A percentile compares a stretch with the other conserved stretches of the same genome.
These are phyloP conservation scores for Semnornis frantzii DNA, from an alignment of 2,113 vertebrate genomes.

Conservation along the genomic window DNA sequence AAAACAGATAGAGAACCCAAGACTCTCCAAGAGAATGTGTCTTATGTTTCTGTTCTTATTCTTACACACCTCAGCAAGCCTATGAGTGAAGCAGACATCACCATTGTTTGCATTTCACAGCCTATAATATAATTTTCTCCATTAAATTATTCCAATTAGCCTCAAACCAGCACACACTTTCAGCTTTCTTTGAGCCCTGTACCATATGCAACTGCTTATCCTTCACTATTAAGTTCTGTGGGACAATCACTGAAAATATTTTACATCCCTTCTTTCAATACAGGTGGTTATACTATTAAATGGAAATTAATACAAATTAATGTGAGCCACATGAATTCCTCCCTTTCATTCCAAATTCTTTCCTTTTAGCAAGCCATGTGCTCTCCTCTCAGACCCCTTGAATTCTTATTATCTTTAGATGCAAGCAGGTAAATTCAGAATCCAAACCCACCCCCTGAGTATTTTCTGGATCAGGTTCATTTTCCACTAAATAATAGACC, in stretches of 20 bases:
- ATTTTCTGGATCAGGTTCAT: conserved; percentile 42
- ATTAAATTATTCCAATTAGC: too few species aligned
- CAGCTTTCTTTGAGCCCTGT: not conserved
- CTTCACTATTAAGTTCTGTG: not conserved
- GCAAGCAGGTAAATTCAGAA: conserved; percentile 29
- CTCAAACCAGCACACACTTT: not conserved
- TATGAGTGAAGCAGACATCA: too few species aligned
- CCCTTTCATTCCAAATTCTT: conserved; percentile 6
- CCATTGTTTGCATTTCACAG: too few species aligned
- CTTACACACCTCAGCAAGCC: too few species aligned
- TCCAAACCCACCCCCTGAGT: conserved; percentile 4
- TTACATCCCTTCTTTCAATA: not conserved
- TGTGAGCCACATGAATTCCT: conserved; percentile 26
- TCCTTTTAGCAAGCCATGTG: not conserved
- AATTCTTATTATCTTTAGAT: conserved; percentile 25
- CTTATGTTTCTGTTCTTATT: too few species aligned
- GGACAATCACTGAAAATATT: not conserved
- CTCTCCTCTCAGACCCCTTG: not conserved
- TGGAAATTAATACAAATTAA: conserved; percentile 41
- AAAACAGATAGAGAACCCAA: too few species aligned
- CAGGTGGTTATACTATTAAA: conserved; percentile 37
- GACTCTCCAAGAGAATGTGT: too few species aligned
- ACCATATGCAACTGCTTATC: not conserved
- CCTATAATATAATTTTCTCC: too few species aligned
- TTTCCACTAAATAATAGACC: conserved; percentile 19